These are phyloP conservation scores for Auanema freiburgensis DNA, from an alignment of 2,888 invertebrate genomes.

Conservation along the genomic window DNA sequence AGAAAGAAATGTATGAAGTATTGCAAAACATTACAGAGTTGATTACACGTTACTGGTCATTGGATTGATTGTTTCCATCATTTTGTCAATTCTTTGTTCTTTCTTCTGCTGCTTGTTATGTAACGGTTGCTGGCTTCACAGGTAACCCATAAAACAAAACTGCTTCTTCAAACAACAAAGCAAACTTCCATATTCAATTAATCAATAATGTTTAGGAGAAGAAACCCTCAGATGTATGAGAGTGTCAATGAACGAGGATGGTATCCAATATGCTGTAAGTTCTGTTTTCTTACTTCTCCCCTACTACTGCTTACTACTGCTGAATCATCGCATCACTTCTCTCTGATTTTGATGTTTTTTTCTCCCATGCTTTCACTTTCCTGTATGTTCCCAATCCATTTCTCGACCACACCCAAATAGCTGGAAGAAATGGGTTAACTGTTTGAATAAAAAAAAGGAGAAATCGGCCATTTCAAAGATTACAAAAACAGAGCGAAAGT, in stretches of 20 bases:
- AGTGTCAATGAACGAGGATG: conserved; percentile 57
- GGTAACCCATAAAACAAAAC: not conserved
- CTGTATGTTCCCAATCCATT: too few species aligned
- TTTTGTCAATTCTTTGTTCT: conserved; percentile 56
- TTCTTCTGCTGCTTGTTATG: conserved; percentile 61
- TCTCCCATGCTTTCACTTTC: not conserved
- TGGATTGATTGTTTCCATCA: conserved; percentile 60
- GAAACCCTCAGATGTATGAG: conserved; percentile 62
- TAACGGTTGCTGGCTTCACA: conserved; percentile 63
- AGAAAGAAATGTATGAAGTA: not conserved
- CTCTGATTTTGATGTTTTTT: not conserved
- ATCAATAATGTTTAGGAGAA: conserved; percentile 32
- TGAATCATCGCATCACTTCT: not conserved
- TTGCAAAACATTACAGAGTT: conserved; percentile 40
- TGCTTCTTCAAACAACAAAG: too few species aligned
- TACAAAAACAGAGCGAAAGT: too few species aligned
- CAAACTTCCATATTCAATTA: not conserved
- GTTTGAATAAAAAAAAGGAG: not conserved
- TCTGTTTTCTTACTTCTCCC: not conserved
- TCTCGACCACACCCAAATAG: not conserved
- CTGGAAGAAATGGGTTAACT: not conserved
- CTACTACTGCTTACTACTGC: too few species aligned
- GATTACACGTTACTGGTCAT: conserved; percentile 61
- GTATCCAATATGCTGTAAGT: conserved; percentile 63
- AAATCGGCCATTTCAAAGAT: too few species aligned